Percentiles rank a stretch among this genome's conserved stretches.
Evolutionary conservation across 2,113 vertebrate species (phyloP).

Genomic region (Anarrhichthys ocellatus): DNA sequence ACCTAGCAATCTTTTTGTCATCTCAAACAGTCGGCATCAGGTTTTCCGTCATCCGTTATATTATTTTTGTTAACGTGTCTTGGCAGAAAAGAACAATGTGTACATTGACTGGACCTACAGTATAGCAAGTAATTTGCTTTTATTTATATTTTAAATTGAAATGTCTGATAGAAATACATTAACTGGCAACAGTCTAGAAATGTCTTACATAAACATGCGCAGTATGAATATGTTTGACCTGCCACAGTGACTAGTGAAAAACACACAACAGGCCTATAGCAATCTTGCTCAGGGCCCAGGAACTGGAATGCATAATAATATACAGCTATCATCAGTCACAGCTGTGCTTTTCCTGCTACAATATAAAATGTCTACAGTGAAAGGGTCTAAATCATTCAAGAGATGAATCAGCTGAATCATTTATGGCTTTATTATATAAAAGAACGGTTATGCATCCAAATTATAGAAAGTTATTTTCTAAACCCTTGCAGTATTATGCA

Average conservation of each 20-base stretch:
- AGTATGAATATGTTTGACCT: not conserved
- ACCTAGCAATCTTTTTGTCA: not conserved
- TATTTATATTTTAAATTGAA: not conserved
- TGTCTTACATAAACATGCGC: not conserved
- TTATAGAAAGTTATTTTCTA: not conserved
- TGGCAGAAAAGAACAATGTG: constrained; percentile 12
- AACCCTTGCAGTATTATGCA: not conserved
- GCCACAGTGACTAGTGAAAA: not conserved
- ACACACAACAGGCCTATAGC: not conserved
- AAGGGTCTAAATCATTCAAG: not conserved
- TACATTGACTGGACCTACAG: not conserved
- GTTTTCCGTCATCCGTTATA: not conserved
- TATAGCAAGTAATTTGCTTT: not conserved
- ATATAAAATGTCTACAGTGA: not conserved
- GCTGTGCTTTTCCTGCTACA: not conserved
- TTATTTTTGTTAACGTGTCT: not conserved
- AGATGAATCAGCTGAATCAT: not conserved
- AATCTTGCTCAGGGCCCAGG: not conserved
- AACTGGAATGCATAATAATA: not conserved
- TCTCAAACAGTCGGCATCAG: not conserved
- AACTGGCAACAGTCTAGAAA: not conserved
- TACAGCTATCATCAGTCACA: not conserved
- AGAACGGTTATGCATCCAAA: not conserved
- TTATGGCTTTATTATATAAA: not conserved
- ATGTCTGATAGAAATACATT: not conserved